These are phyloP conservation scores for Verasper variegatus DNA, from an alignment of 2,113 vertebrate genomes.

Conservation along the genomic window DNA sequence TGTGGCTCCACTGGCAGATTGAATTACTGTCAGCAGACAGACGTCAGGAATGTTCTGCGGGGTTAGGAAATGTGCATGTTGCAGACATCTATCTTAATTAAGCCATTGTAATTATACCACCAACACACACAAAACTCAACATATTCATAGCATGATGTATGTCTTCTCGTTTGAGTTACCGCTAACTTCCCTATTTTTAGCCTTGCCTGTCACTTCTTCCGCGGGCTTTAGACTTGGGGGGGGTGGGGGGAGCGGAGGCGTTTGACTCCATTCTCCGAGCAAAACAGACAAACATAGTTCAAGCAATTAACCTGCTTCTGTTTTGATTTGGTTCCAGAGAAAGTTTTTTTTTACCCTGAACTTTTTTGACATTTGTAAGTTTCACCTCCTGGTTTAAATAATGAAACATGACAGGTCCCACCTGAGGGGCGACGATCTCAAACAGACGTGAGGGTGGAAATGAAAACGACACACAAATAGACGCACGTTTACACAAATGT, in stretches of 20 bases:
- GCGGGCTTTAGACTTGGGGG: background rate
- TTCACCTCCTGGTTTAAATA: conserved; percentile 37
- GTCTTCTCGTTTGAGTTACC: conserved; percentile 27
- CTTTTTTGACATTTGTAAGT: conserved; percentile 38
- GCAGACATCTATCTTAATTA: conserved; percentile 40
- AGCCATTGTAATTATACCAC: conserved; percentile 27
- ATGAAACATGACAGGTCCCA: conserved; percentile 28
- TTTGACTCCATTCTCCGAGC: conserved; percentile 16
- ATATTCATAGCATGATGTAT: conserved; percentile 1
- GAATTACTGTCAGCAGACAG: conserved; percentile 23
- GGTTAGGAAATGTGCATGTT: conserved; percentile 20
- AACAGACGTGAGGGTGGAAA: background rate
- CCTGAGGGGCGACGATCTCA: conserved; percentile 14
- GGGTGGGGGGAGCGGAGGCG: background rate
- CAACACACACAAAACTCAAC: background rate
- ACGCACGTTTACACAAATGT: background rate
- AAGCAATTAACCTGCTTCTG: conserved; percentile 47
- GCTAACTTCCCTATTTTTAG: conserved; percentile 26
- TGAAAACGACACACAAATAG: background rate
- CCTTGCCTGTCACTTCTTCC: conserved; percentile 25
- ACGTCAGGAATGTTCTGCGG: conserved; percentile 6
- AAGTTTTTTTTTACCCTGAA: background rate
- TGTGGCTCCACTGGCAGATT: conserved; percentile 21
- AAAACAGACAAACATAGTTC: conserved; percentile 47
- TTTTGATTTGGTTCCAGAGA: conserved; percentile 30